A percentile compares a stretch with the other conserved stretches of the same genome.
phyloP scores from a whole-genome alignment of 2,888 invertebrate genomes.

The Chaetogeoica ovagalla region DNA sequence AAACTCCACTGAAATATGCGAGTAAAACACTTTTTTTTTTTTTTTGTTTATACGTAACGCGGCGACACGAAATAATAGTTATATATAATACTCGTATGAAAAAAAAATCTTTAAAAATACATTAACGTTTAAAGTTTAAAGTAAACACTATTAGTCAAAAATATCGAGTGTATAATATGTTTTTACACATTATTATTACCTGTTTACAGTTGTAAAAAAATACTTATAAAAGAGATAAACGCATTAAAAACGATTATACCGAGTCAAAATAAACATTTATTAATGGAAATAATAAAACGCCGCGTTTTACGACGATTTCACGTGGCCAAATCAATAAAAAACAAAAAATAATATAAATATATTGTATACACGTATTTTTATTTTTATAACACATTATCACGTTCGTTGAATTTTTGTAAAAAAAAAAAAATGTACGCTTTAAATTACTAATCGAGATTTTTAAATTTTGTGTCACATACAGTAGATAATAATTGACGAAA shows the following conservation, averaged over 20 bases:
- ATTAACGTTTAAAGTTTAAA: conserved; percentile 10
- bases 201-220: conserved; percentile 12
- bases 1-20: background rate
- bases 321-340: background rate
- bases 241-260: conserved; percentile 10
- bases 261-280: conserved; percentile 31
- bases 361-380: background rate
- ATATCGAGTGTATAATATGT: background rate
- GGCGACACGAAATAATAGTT: conserved; percentile 16
- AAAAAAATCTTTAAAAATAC: conserved; percentile 13
- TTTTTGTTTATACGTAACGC: background rate
- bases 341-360: background rate
- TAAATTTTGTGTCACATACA: background rate
- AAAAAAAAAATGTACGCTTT: background rate
- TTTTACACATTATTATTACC: background rate
- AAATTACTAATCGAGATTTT: background rate
- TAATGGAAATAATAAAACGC: background rate
- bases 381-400: background rate
- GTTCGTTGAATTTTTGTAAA: background rate
- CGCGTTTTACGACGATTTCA: background rate
- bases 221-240: conserved; percentile 16
- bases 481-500: conserved; percentile 28
- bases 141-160: conserved; percentile 15
- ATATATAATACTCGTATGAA: background rate
- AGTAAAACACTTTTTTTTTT: background rate